Evolutionary conservation across 2,888 invertebrate genomes (phyloP).

Genomic region (Notocelia uddmanniana): DNA sequence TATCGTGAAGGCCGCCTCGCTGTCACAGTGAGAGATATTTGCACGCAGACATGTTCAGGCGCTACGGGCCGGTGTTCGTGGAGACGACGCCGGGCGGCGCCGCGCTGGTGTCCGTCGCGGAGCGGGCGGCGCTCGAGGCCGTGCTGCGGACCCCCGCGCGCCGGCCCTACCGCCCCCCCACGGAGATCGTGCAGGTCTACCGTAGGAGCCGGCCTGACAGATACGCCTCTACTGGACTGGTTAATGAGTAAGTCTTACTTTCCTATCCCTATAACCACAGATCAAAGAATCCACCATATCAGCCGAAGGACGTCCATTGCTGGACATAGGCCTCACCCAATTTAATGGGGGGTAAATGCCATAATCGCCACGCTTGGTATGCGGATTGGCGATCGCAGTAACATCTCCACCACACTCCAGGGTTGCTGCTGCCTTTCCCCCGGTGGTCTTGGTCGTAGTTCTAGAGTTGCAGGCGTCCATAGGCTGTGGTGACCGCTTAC

Average conservation of each 20-base stretch:
- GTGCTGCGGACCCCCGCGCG: conserved; percentile 90
- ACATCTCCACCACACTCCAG: too few relatives aligned
- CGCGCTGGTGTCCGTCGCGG: conserved; percentile 90
- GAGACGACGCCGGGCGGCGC: conserved; percentile 91
- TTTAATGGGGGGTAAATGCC: too few relatives aligned
- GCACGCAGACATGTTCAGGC: conserved; percentile 88
- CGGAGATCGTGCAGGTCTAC: conserved; percentile 92
- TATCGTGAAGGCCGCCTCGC: conserved; percentile 52
- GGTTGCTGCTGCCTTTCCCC: too few relatives aligned
- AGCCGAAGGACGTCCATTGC: too few relatives aligned
- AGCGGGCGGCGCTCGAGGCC: conserved; percentile 90
- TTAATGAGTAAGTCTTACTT: conserved; percentile 90
- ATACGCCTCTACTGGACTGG: conserved; percentile 93
- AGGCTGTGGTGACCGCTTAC: too few relatives aligned
- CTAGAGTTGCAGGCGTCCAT: too few relatives aligned
- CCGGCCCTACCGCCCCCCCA: conserved; percentile 92
- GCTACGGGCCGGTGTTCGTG: conserved; percentile 91
- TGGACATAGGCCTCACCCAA: too few relatives aligned
- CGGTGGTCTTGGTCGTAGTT: too few relatives aligned
- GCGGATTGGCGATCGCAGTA: too few relatives aligned
- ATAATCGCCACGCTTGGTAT: too few relatives aligned
- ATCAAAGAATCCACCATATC: too few relatives aligned
- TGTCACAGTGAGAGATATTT: conserved; percentile 74
- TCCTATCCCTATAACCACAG: neutral
- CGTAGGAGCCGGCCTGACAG: conserved; percentile 90